phyloP scores from a whole-genome alignment of 30 jellyfish, hydroid and myxozoan genomes.

The Chrysaora quinquecirrha region DNA sequence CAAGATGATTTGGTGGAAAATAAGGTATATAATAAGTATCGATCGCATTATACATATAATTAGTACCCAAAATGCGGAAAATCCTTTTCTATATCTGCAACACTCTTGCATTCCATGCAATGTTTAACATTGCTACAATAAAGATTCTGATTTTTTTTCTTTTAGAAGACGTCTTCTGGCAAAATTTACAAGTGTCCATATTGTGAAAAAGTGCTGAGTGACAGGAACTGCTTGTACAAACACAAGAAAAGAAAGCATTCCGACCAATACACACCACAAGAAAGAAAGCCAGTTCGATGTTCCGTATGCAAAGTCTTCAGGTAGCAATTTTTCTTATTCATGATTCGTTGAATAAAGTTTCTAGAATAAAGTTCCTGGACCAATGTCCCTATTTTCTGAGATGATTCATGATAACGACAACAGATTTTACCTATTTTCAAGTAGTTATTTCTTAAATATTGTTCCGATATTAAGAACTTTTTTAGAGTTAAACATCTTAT shows the following conservation, averaged over 20 bases:
- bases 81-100: background rate
- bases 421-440: background rate
- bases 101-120: background rate
- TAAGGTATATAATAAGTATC: background rate
- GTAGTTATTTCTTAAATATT: background rate
- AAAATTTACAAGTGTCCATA: slow-evolving; percentile 19
- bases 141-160: background rate
- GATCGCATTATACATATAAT: too few relatives aligned
- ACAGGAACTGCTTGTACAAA: slow-evolving; percentile 10
- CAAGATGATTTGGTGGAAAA: background rate
- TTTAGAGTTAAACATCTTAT: background rate
- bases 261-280: slow-evolving; percentile 3
- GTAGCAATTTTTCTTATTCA: too few relatives aligned
- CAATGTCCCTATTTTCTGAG: background rate
- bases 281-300: slow-evolving; percentile 10
- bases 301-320: slow-evolving; percentile 12
- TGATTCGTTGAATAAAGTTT: too few relatives aligned
- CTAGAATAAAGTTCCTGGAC: background rate
- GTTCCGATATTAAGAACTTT: background rate
- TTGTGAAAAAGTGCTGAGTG: slow-evolving; percentile 7
- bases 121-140: background rate
- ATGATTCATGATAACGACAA: background rate
- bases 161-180: background rate
- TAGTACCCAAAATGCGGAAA: background rate
- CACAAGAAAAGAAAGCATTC: slow-evolving; percentile 13